Conservation (phyloP, 2,888 invertebrate species). For the Notocelia uddmanniana region DNA sequence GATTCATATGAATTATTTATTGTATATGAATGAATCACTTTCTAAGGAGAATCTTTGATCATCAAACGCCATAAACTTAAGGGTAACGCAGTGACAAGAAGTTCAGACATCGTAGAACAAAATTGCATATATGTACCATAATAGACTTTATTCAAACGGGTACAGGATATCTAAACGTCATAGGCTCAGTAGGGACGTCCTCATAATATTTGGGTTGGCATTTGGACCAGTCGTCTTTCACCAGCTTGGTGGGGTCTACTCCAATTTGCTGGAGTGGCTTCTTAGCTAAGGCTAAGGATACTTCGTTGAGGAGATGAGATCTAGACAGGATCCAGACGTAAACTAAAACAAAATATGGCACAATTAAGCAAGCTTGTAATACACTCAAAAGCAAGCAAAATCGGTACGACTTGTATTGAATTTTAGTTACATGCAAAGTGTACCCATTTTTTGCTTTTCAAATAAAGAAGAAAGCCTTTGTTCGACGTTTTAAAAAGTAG, state of each 20-base stretch:
- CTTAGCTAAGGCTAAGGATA: conserved; percentile 68
- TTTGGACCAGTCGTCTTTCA: conserved; percentile 63
- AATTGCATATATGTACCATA: background rate
- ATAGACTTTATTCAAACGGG: conserved; percentile 54
- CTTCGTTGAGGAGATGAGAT: conserved; percentile 65
- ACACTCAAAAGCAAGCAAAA: too few species aligned
- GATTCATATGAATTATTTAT: too few species aligned
- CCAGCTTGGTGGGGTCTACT: conserved; percentile 56
- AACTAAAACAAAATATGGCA: conserved; percentile 61
- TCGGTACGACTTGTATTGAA: too few species aligned
- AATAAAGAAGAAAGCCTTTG: too few species aligned
- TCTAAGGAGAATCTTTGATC: too few species aligned
- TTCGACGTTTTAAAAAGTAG: too few species aligned
- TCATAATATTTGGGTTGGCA: conserved; percentile 73
- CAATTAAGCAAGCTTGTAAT: background rate
- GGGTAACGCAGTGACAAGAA: too few species aligned
- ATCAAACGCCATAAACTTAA: too few species aligned
- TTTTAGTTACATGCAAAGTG: too few species aligned
- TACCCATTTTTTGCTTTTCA: too few species aligned
- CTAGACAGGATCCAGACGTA: conserved; percentile 77
- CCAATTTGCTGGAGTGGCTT: conserved; percentile 63
- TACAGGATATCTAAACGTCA: conserved; percentile 70
- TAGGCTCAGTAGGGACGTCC: conserved; percentile 62
- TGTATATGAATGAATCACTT: too few species aligned
- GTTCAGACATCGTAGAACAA: background rate